Evolutionary conservation across 2,113 vertebrate species (phyloP), one percentile per base, ranked within the genome.

Genomic region (Pteropus alecto): DNA sequence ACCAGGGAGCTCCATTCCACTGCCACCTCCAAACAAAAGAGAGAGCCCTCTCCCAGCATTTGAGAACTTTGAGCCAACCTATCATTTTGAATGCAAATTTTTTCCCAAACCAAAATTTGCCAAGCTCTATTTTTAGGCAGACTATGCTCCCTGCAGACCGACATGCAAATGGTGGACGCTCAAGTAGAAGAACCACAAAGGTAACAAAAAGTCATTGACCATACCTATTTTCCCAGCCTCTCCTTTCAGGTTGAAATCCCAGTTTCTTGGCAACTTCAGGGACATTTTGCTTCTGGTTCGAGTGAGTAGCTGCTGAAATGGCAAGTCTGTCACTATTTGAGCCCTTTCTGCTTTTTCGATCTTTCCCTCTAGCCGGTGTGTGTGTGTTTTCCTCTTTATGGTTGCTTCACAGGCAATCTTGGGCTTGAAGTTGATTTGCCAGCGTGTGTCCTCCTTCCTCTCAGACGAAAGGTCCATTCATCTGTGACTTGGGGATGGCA

Each of bases 221-320:
- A 93, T 99, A 99, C 99, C 99, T 99, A 99, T 99, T 97, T 99
- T 99, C 6, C 98, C 95, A 70, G 99, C 98, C 74, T 99, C 99
- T 87, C 96, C 94, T 97, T 99, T 99, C 98, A 99, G 98, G 98
- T 98, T 99, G 98, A 99, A 99, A 96, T 99, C 99, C 99, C 99
- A 99, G 98, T 98, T 99, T 95, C 99, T 99, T 76, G 99, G 99
- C 97, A 99, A 98, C 98, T 99, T 99, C 77, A 99, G 98, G 96
- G 99, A 99, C 99, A 99, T 99, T 74, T 78, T 97, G 85, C 65
- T 78, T 65, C 16, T 8, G 38, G 78, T 51, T 46, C 21, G 18
- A 84, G 18, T 33, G 79, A 19, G 58, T 65, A 35, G 33, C 67
- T 79, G 6, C 56, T 91, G 94, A 71, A 81, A 87, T 77, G 28